Conservation (phyloP, 2,797 vertebrate genomes). For the Loris lydekkerianus region DNA sequence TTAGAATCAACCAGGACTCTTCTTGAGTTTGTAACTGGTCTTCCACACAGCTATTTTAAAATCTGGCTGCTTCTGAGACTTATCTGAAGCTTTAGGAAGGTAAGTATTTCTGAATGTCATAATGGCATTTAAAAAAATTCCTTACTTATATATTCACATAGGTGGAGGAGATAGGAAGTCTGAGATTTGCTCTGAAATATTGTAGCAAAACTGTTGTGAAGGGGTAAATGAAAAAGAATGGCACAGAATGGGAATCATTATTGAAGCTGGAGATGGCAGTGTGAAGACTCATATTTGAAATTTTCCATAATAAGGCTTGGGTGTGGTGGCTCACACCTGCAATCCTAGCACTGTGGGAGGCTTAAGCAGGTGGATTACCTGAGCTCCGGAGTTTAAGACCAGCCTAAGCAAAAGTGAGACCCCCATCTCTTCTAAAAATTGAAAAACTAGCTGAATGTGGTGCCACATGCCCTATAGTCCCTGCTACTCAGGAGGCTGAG, state of each 20-base stretch:
- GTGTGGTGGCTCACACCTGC: no score
- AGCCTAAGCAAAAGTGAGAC: no score
- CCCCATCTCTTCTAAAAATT: no score
- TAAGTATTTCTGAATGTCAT: background rate
- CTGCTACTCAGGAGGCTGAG: no score
- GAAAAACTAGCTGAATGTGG: no score
- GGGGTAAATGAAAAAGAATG: background rate
- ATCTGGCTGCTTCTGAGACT: background rate
- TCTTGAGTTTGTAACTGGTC: background rate
- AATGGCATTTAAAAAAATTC: background rate
- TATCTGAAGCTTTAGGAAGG: background rate
- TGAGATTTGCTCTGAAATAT: constrained; percentile 10
- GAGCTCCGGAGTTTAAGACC: no score
- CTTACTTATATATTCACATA: background rate
- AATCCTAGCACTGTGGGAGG: no score
- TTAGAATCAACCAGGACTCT: background rate
- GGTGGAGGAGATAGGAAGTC: background rate
- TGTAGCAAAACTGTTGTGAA: background rate
- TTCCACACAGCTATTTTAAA: background rate
- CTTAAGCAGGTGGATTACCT: no score
- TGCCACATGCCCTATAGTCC: no score
- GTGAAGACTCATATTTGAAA: background rate
- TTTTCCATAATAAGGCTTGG: background rate
- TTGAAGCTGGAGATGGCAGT: background rate
- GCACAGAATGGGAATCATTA: background rate